A percentile compares a stretch with the other conserved stretches of the same genome.
These are phyloP conservation scores for Scytalopus superciliaris DNA, from an alignment of 2,113 vertebrate species.

Conservation along the genomic window DNA sequence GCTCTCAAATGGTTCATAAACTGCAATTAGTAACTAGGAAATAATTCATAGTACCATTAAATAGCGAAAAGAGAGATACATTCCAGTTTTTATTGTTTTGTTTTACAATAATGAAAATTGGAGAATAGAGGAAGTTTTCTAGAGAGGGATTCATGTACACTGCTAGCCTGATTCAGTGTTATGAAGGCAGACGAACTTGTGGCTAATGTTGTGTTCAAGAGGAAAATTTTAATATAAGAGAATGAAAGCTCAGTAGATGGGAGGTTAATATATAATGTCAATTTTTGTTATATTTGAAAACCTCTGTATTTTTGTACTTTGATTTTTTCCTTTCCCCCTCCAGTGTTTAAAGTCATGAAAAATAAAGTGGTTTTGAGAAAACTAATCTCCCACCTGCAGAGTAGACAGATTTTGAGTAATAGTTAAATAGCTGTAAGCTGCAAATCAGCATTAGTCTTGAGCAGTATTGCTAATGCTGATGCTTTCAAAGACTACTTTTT, in stretches of 20 bases:
- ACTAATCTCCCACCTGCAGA: neutral
- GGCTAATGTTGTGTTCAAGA: neutral
- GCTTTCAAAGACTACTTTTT: neutral
- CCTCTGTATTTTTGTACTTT: neutral
- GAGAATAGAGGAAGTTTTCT: neutral
- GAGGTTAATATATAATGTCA: neutral
- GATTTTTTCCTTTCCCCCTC: neutral
- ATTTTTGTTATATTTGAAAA: neutral
- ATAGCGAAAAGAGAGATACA: neutral
- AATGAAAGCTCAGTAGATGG: neutral
- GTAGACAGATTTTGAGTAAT: neutral
- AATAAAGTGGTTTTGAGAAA: neutral
- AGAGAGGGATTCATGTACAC: neutral
- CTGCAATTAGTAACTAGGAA: neutral
- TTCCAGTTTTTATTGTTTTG: neutral
- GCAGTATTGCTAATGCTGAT: neutral
- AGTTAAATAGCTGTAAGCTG: neutral
- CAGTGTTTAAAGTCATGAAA: neutral
- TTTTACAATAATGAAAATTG: neutral
- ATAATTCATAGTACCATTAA: neutral
- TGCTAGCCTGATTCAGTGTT: neutral
- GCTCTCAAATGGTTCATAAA: neutral
- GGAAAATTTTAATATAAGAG: neutral
- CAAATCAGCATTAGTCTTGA: neutral
- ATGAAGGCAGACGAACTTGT: neutral